Evolutionary conservation across 1,140 invertebrate genomes (phyloP).

Genomic region (Phthorimaea operculella): DNA sequence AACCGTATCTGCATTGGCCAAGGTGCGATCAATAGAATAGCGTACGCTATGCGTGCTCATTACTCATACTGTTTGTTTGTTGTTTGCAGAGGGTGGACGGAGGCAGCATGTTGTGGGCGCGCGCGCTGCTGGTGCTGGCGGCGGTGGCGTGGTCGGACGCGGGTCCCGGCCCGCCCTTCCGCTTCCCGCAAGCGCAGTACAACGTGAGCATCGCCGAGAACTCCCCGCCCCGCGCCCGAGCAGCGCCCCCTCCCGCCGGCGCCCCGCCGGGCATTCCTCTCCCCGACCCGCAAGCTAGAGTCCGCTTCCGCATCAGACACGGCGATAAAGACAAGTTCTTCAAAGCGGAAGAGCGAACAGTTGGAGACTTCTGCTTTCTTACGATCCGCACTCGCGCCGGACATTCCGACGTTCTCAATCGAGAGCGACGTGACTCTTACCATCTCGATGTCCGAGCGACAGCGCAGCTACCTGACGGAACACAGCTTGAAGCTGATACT

Average conservation of each 20-base stretch:
- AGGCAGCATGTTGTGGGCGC: constrained; percentile 32
- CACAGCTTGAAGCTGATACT: constrained; percentile 76
- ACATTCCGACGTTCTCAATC: constrained; percentile 86
- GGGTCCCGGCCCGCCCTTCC: constrained; percentile 32
- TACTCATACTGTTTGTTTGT: not conserved
- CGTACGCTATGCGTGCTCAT: not conserved
- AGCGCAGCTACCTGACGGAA: constrained; percentile 70
- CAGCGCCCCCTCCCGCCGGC: constrained; percentile 67
- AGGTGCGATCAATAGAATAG: not conserved
- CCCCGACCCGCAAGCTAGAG: constrained; percentile 64
- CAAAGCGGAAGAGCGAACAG: constrained; percentile 86
- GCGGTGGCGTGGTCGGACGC: constrained; percentile 36
- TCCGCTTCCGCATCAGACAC: constrained; percentile 84
- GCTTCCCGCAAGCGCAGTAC: constrained; percentile 81
- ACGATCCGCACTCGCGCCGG: constrained; percentile 87
- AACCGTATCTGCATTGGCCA: too few species aligned
- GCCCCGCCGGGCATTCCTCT: constrained; percentile 68
- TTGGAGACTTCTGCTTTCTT: constrained; percentile 95
- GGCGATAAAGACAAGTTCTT: constrained; percentile 92
- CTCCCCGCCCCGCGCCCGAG: constrained; percentile 87
- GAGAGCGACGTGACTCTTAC: constrained; percentile 89
- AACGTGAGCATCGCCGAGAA: constrained; percentile 94
- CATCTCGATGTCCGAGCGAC: constrained; percentile 83
- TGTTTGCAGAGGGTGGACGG: not conserved
- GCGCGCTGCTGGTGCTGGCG: constrained; percentile 51